Base-by-base conservation (phyloP, 2,797 vertebrate species). In the Bradypus variegatus region DNA sequence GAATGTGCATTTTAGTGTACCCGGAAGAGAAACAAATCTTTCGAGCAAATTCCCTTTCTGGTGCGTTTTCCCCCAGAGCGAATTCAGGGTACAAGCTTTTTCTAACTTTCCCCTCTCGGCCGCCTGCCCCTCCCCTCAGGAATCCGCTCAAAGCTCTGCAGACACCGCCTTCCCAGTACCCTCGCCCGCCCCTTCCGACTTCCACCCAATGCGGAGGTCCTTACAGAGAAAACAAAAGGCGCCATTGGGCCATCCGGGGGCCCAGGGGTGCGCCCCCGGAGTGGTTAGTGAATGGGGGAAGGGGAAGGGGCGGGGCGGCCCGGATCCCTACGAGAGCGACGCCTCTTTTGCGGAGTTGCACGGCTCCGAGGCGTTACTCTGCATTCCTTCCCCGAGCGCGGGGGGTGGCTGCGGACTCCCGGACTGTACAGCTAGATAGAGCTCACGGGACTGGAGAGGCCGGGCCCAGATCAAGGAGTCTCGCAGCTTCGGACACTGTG, bases 201-300 rank as follows among this genome's bases (percentile, higher is more conserved):
- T 64, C 86, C 64, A 93, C 72, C 98, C 98, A 98, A 98, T 98
- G 96, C 95, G 50, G 72, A 96, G 70, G 93, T 86, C 96, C 89
- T 93, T 89, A 79, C 81, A 96, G 97, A 97, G 97, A 98, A 98
- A 98, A 98, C 97, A 97, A 98, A 98, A 8, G 88, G 91, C 31
- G 1, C 62, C 94, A 99, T 99, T 99, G 98, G 98, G 93, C 92
- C 89, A 94, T 82, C 89, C 16, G 12, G 87, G 93, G 94, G 83
- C 83, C 96, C 94, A 86, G 94, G 96, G 96, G 95, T 92, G 97
- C 96, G 96, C 98, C 96, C 93, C 92, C 33, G 92, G 87, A 81
- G 94, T 83, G 93, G 95, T 97, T 97, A 96, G 97, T 98, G 98
- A 99, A 99, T 98, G 98, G 98, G 97, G 97, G 97, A 90, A 91